Conservation (phyloP, 2,797 vertebrate species). For the Telmatherina bonti region DNA sequence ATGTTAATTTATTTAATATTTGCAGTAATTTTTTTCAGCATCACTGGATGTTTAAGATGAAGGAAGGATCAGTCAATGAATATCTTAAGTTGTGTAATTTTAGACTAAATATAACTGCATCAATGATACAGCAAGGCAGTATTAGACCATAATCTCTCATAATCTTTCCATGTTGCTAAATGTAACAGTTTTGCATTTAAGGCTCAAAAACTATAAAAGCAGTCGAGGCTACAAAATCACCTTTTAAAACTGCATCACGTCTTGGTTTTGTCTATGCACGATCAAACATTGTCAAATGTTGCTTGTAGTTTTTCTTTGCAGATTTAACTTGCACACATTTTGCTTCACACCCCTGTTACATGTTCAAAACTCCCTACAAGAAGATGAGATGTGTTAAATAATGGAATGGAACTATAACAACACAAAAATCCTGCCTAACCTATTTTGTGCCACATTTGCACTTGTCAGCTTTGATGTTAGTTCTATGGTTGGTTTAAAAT, state of each 20-base stretch:
- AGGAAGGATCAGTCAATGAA: too few relatives aligned
- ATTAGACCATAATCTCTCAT: not conserved
- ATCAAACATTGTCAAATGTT: not conserved
- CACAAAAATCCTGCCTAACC: too few relatives aligned
- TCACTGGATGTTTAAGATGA: not conserved
- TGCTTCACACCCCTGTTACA: not conserved
- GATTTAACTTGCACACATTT: not conserved
- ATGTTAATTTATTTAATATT: too few relatives aligned
- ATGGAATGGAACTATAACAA: too few relatives aligned
- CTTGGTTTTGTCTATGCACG: not conserved
- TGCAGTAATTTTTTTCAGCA: too few relatives aligned
- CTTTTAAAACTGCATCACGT: not conserved
- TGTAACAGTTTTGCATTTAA: not conserved
- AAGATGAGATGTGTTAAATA: not conserved
- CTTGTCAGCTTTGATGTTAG: not conserved
- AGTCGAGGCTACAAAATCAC: not conserved
- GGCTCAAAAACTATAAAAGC: not conserved
- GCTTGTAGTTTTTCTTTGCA: not conserved
- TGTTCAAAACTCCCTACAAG: not conserved
- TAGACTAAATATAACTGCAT: not conserved
- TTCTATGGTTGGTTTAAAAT: not conserved
- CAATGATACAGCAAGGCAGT: not conserved
- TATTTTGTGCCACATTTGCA: not conserved
- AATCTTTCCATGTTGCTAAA: not conserved
- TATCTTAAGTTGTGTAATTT: constrained; percentile 1